A percentile compares a stretch with the other conserved stretches of the same genome.
Evolutionary conservation across 2,888 invertebrate species (phyloP).

Genomic region (Stenodema calcarata): DNA sequence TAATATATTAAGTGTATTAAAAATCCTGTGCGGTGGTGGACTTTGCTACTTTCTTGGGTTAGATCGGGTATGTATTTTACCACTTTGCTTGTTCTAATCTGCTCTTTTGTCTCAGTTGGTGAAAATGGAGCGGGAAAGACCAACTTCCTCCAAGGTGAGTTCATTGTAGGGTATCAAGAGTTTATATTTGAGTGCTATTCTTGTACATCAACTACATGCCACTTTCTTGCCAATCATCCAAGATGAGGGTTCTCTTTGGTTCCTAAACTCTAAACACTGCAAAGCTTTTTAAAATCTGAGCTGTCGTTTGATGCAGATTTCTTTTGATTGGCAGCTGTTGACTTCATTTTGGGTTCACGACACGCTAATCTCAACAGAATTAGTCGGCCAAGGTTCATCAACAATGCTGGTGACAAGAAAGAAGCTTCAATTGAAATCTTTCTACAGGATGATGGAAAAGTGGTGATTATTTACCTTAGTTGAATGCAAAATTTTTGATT

Average conservation of each 20-base stretch:
- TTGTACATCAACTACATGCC: too few relatives aligned
- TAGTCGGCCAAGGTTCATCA: neutral
- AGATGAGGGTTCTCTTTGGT: too few relatives aligned
- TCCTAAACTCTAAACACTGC: too few relatives aligned
- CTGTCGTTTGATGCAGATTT: neutral
- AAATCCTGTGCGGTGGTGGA: too few relatives aligned
- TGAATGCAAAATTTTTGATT: too few relatives aligned
- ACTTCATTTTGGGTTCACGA: neutral
- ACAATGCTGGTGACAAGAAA: neutral
- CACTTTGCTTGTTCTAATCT: neutral
- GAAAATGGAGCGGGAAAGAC: neutral
- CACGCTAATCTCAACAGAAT: neutral
- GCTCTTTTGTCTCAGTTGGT: neutral
- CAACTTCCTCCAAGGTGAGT: neutral
- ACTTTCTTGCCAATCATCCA: too few relatives aligned
- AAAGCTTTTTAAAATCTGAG: too few relatives aligned
- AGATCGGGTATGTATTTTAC: neutral
- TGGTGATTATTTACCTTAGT: neutral
- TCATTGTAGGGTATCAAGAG: neutral
- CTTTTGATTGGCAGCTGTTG: neutral
- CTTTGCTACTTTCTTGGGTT: neutral
- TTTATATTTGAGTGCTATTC: too few relatives aligned
- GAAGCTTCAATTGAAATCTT: neutral
- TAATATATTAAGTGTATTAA: too few relatives aligned
- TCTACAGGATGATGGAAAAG: neutral